phyloP scores from a whole-genome alignment of 2,888 invertebrate species.

The Heteromyza rotundicornis region DNA sequence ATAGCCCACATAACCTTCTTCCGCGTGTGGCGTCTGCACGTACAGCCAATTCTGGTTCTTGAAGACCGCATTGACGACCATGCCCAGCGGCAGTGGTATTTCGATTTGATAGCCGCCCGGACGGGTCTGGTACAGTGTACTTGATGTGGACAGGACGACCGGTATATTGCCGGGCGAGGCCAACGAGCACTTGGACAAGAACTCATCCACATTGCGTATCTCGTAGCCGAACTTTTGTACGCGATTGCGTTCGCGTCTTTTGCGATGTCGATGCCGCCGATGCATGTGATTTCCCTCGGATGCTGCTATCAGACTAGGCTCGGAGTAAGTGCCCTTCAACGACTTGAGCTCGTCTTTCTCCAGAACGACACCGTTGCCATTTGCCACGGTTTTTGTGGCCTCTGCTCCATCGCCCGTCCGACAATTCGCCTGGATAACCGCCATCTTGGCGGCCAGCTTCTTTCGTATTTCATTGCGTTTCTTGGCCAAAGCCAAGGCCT shows the following conservation, averaged over 20 bases:
- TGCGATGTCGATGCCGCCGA: conserved; percentile 59
- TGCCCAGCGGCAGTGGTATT: conserved; percentile 76
- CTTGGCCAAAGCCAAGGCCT: conserved; percentile 49
- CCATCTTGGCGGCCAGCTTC: conserved; percentile 43
- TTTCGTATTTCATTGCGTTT: conserved; percentile 55
- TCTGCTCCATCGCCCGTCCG: conserved; percentile 29
- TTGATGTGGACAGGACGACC: conserved; percentile 78
- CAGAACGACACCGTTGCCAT: conserved; percentile 30
- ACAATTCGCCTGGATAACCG: conserved; percentile 23
- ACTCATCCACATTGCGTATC: conserved; percentile 79
- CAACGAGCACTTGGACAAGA: conserved; percentile 79
- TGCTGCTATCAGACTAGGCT: conserved; percentile 59
- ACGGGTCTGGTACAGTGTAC: conserved; percentile 76
- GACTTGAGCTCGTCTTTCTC: conserved; percentile 44
- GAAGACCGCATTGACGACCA: conserved; percentile 86
- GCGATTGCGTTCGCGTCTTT: conserved; percentile 58
- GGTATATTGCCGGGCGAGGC: conserved; percentile 85
- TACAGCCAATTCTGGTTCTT: conserved; percentile 86
- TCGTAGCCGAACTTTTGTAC: conserved; percentile 74
- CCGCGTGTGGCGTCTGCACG: conserved; percentile 83
- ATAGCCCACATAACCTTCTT: conserved; percentile 82
- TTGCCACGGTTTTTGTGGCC: neutral
- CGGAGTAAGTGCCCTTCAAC: conserved; percentile 59
- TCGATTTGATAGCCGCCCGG: conserved; percentile 73
- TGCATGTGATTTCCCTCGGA: conserved; percentile 54